phyloP scores from a whole-genome alignment of 2,113 vertebrate genomes.

The Dinomys branickii region DNA sequence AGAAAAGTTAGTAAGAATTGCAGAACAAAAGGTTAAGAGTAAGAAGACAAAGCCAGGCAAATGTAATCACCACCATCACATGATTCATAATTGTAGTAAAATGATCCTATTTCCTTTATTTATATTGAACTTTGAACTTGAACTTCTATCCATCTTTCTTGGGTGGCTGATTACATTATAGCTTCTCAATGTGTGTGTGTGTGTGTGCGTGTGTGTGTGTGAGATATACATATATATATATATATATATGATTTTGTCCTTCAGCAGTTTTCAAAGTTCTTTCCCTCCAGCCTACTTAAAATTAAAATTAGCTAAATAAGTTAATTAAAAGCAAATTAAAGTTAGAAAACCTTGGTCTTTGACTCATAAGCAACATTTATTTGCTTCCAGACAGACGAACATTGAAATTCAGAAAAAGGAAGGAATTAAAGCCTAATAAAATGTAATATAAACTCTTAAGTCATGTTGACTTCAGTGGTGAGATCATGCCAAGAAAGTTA shows the following conservation, averaged over 20 bases:
- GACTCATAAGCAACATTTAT: conserved; percentile 51
- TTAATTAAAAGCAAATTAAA: conserved; percentile 73
- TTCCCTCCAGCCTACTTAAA: conserved; percentile 54
- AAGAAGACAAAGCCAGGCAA: not conserved
- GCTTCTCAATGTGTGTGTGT: not conserved
- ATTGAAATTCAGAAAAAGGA: conserved; percentile 80
- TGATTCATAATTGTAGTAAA: not conserved
- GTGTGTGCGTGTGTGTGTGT: not conserved
- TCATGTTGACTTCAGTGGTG: conserved; percentile 85
- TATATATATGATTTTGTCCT: not conserved
- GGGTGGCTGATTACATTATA: conserved; percentile 56
- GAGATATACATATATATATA: too few species aligned
- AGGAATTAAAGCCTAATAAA: conserved; percentile 84
- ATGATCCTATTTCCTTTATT: conserved; percentile 61
- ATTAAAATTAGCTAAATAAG: conserved; percentile 61
- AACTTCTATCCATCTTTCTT: conserved; percentile 49
- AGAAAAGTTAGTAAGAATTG: not conserved
- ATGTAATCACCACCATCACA: not conserved
- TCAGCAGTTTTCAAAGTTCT: conserved; percentile 45
- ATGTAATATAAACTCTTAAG: conserved; percentile 85
- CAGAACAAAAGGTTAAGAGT: not conserved
- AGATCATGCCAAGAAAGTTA: conserved; percentile 86
- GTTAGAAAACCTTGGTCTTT: conserved; percentile 64
- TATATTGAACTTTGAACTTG: conserved; percentile 58
- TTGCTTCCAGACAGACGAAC: conserved; percentile 72